Evolutionary conservation across 2,797 vertebrate genomes (phyloP), one percentile per base, ranked within the genome.

Genomic region (Paramormyrops hopkinsi): DNA sequence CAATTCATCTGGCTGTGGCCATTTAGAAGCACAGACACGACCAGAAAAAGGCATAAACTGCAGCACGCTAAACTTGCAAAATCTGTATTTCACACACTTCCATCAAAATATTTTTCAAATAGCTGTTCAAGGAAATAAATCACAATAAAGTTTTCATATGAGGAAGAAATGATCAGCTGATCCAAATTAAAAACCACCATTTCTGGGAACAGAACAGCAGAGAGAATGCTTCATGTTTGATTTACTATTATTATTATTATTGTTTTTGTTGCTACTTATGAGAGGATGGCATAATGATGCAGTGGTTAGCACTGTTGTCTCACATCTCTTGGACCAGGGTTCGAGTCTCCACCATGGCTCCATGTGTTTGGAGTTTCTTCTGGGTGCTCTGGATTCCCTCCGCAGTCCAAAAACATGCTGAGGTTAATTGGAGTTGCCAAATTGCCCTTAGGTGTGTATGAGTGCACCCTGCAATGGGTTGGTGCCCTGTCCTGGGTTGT

Each of bases 1-100:
- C 76, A 86, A 54, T 89, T 93, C 90, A 91, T 92, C 92, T 88
- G 65, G 91, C 88, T 90, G 11, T 1, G 65, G 89, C 86, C 88
- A 54, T 73, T 73, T 65, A 69, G 7, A 90, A 88, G 88, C 88
- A 89, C 54, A 76, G 87, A 87, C 33, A 88, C 56, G 84, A 19
- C 29, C 19, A 51, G 69, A 87, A 12, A 73, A 8, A 87, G n/a
- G 54, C 73, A 73, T 50, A 41, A 17, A 86, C 44, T 53, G 48
- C 86, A 9, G 37, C 88, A 37, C 3, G 17, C 44, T 73, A 88
- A 46, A 29, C 4, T n/a, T 85, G 46, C 44, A 33, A 85, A 46
- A 46, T 33, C 33, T 41, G 11, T 37, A 37, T 41, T 4, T 37
- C 33, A 76, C 5, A 41, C 33, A 46, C 76, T 82, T 82, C 73